phyloP scores from a whole-genome alignment of 2,113 vertebrate genomes.

The Macaca fascicularis region T2T-MFA8v1.1 NC_088388.1:93793001-93793500 shows the following conservation, averaged over 20 bases:
- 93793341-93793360: background rate
- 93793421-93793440: background rate
- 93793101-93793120: background rate
- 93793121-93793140: background rate
- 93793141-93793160: background rate
- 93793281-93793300: background rate
- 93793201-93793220: constrained; percentile 19
- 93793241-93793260: background rate
- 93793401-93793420: background rate
- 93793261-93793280: constrained; percentile 16
- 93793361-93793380: background rate
- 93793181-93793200: background rate
- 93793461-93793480: background rate
- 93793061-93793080: background rate
- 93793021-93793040: background rate
- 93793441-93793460: background rate
- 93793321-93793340: background rate
- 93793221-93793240: background rate
- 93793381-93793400: background rate
- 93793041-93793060: background rate
- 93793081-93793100: too few species aligned
- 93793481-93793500: background rate
- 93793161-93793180: background rate
- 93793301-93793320: background rate
- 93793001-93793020: constrained; percentile 1